Percentiles rank a stretch among this genome's conserved stretches.
These are phyloP conservation scores for Zygothrica quintamaculata DNA, from an alignment of 2,888 invertebrate genomes.

Conservation along the genomic window DNA sequence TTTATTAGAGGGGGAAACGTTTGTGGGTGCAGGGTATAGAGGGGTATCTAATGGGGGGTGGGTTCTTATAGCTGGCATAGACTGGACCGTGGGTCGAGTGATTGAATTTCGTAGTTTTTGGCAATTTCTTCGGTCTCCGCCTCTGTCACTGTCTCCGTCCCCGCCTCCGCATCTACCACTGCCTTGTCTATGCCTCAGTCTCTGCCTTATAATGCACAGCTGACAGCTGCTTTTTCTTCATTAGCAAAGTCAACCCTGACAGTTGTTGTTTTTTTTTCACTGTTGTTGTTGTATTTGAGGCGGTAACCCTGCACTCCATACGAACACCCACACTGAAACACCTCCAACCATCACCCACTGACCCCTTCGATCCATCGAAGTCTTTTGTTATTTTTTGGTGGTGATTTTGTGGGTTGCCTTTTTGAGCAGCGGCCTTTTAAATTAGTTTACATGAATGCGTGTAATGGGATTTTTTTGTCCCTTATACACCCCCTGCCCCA, in stretches of 20 bases:
- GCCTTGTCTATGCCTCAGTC: no score
- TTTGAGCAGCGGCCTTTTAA: constrained; percentile 68
- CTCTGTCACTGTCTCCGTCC: no score
- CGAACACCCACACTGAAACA: no score
- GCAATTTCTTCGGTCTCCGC: constrained; percentile 74
- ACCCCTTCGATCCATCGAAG: constrained; percentile 16
- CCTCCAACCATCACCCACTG: background rate
- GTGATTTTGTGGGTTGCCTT: constrained; percentile 71
- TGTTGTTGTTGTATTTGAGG: constrained; percentile 1
- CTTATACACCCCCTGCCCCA: no score
- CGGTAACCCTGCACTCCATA: constrained; percentile 5
- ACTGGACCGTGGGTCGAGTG: constrained; percentile 42
- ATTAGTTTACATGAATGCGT: constrained; percentile 78
- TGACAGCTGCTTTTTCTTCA: constrained; percentile 81
- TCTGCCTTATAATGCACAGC: constrained; percentile 76
- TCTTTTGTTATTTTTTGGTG: constrained; percentile 68
- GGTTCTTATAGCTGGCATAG: no score
- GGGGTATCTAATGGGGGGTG: constrained; percentile 24
- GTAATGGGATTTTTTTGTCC: constrained; percentile 65
- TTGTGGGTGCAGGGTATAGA: constrained; percentile 1
- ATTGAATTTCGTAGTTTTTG: constrained; percentile 77
- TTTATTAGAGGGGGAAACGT: constrained; percentile 3
- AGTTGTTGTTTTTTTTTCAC: no score
- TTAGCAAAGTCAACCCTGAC: constrained; percentile 77
- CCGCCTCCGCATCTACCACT: no score